Evolutionary conservation across 2,113 vertebrate species (phyloP), one percentile per base, ranked within the genome.

Genomic region (Cyrtonyx montezumae): DNA sequence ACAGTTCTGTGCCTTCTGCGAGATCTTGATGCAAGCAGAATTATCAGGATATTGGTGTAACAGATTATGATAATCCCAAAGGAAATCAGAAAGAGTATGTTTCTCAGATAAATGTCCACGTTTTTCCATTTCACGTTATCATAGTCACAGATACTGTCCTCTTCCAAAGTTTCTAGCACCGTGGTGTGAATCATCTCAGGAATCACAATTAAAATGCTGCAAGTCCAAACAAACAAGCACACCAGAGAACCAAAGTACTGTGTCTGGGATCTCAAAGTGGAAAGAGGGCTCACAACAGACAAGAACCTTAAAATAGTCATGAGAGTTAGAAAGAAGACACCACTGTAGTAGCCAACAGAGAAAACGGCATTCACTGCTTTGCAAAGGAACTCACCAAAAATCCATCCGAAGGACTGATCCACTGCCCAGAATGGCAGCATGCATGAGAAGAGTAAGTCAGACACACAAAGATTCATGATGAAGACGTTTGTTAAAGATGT

Each of bases 391-490:
- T 97, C 97, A 12, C 98, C 98, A 37, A 99, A 98, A 43, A 96
- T 93, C 99, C 99, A 99, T 32, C 95, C 97, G 4, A 93, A 58
- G 62, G 97, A 62, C 65, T 98, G 91, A 19, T 96, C 97, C 55
- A 95, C 85, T 43, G 97, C 93, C 98, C 98, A 99, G 90, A 99
- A 98, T 4, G 99, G 99, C 74, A 99, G 73, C 49, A 98, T 96
- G 36, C 96, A 87, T 14, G 98, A 98, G 97, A 99, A 99, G 23
- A 98, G 63, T 82, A 99, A 97, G 80, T 99, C 99, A 0, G 99
- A 99, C 74, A 98, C 42, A 63, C 98, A 98, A 93, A 99, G 97
- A 90, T 99, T 99, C 85, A 99, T 90, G 94, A 99, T 98, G 85
- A 99, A 98, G 28, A 98, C 13, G 8, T 99, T 99, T 65, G 98